Percentiles rank a stretch among this genome's conserved stretches.
phyloP scores from a whole-genome alignment of 2,797 vertebrate genomes.

The Tragelaphus eurycerus region DNA sequence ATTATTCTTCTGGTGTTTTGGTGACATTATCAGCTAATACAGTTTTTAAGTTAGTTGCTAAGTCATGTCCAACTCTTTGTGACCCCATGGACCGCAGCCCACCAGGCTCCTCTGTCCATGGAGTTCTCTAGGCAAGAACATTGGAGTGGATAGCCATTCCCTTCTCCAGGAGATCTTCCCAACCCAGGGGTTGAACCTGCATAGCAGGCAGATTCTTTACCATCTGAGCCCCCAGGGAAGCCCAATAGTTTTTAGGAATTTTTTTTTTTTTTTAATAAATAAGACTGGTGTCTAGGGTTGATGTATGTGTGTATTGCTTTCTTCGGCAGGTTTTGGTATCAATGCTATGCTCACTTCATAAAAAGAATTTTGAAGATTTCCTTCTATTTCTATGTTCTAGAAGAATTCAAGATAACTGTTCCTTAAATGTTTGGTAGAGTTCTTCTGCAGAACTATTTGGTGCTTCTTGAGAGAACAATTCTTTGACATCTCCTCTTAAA shows the following conservation, averaged over 20 bases:
- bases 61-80: neutral
- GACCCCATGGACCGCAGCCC: neutral
- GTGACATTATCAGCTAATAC: neutral
- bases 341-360: neutral
- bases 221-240: neutral
- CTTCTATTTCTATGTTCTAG: neutral
- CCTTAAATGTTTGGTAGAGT: neutral
- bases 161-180: neutral
- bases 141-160: neutral
- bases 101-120: neutral
- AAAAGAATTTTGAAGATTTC: neutral
- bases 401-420: neutral
- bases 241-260: neutral
- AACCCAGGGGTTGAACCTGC: neutral
- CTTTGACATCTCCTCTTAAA: neutral
- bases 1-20: neutral
- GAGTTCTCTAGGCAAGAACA: neutral
- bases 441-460: neutral
- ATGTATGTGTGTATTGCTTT: neutral
- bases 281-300: neutral
- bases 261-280: neutral
- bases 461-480: neutral
- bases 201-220: neutral
- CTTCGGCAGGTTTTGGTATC: neutral
- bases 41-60: neutral